Evolutionary conservation across 2,113 vertebrate species (phyloP).

Genomic region (Erythrolamprus reginae): DNA sequence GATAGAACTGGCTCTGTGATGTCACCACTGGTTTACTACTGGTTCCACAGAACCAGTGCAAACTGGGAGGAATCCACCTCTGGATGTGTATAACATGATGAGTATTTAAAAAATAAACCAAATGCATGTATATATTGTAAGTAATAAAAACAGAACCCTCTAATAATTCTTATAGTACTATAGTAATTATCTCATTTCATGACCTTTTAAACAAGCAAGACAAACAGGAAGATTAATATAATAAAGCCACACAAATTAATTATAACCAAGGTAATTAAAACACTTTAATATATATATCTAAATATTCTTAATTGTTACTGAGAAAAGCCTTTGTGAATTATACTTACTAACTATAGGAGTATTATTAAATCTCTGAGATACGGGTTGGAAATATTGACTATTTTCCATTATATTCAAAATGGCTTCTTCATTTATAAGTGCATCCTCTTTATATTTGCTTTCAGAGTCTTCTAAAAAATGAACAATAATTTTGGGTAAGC

Average conservation of each 20-base stretch:
- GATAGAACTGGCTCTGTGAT: too few species aligned
- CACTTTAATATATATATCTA: neutral
- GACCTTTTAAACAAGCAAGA: neutral
- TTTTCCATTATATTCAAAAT: constrained; percentile 92
- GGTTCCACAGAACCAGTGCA: too few species aligned
- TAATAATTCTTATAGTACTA: neutral
- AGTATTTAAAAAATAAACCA: neutral
- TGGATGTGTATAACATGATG: neutral
- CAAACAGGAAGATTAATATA: neutral
- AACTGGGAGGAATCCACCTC: too few species aligned
- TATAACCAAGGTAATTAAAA: neutral
- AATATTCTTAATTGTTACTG: neutral
- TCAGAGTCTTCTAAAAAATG: constrained; percentile 62
- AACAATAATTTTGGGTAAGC: constrained; percentile 1
- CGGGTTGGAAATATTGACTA: constrained; percentile 88
- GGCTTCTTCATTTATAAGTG: constrained; percentile 91
- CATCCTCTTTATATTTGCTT: constrained; percentile 69
- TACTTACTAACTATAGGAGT: constrained; percentile 81
- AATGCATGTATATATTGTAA: neutral
- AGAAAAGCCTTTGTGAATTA: constrained; percentile 1
- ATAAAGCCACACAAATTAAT: neutral
- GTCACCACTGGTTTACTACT: too few species aligned
- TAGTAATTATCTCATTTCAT: neutral
- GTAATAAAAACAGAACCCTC: neutral
- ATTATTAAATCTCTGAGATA: constrained; percentile 81